These are phyloP conservation scores for Melipona beecheii DNA, from an alignment of 2,888 invertebrate species.

Conservation along the genomic window DNA sequence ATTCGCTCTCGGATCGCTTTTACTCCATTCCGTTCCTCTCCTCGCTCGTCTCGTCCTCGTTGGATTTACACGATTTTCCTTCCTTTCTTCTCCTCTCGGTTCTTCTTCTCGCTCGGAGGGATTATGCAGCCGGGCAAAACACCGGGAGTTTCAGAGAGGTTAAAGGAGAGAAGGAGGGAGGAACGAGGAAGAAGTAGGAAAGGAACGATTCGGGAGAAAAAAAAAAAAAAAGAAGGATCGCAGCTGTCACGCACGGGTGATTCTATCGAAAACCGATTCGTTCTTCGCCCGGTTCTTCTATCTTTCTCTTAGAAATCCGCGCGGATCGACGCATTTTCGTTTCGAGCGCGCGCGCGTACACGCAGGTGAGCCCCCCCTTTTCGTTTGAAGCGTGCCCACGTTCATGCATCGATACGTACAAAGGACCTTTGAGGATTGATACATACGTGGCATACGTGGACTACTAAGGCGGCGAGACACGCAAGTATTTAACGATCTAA, in stretches of 20 bases:
- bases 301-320: constrained; percentile 41
- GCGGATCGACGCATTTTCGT: constrained; percentile 43
- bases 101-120: constrained; percentile 43
- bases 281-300: constrained; percentile 29
- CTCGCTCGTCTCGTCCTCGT: not conserved
- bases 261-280: constrained; percentile 70
- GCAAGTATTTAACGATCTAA: not conserved
- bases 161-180: constrained; percentile 22
- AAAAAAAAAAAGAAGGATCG: constrained; percentile 57
- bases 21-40: not conserved
- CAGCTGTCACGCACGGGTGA: constrained; percentile 77
- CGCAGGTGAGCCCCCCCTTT: not conserved
- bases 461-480: too few relatives aligned
- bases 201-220: constrained; percentile 48
- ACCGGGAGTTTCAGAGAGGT: constrained; percentile 33
- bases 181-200: constrained; percentile 55
- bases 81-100: not conserved
- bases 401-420: not conserved
- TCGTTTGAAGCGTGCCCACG: constrained; percentile 28
- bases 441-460: not conserved
- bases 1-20: constrained; percentile 5
- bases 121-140: constrained; percentile 61
- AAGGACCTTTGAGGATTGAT: not conserved
- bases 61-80: not conserved
- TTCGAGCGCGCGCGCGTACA: constrained; percentile 17